Percentiles rank a stretch among this genome's conserved stretches.
Evolutionary conservation across 1,140 invertebrate species (phyloP).

Genomic region (Cydia amplana): DNA sequence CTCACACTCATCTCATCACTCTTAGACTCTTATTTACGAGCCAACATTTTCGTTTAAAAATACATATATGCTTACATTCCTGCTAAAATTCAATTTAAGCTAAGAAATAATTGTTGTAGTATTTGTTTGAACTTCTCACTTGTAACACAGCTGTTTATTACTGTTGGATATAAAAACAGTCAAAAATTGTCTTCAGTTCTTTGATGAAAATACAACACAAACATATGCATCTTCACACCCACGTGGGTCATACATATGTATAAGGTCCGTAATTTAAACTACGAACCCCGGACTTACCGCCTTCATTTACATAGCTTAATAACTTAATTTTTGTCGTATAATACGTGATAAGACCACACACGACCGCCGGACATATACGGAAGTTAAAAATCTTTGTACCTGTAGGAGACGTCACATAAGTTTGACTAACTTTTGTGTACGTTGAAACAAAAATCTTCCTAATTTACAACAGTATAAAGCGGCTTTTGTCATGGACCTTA

Average conservation of each 20-base stretch:
- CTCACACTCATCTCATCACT: too few relatives aligned
- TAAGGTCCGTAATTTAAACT: neutral
- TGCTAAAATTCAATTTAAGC: too few relatives aligned
- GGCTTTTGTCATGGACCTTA: neutral
- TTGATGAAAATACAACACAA: neutral
- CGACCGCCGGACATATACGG: slow-evolving; percentile 27
- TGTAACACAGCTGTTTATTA: neutral
- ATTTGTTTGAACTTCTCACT: too few relatives aligned
- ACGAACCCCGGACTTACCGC: neutral
- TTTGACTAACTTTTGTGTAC: slow-evolving; percentile 8
- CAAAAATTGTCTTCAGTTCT: neutral
- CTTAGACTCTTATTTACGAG: too few relatives aligned
- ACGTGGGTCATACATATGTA: neutral
- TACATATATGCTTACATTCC: too few relatives aligned
- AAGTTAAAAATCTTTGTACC: slow-evolving; percentile 22
- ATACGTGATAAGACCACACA: slow-evolving; percentile 33
- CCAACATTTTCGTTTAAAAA: too few relatives aligned
- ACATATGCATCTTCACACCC: neutral
- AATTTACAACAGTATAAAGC: slow-evolving; percentile 3
- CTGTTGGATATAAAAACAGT: neutral
- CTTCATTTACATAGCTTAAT: slow-evolving; percentile 36
- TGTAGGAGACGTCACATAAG: slow-evolving; percentile 11
- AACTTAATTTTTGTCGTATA: slow-evolving; percentile 35
- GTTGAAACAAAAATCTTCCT: slow-evolving; percentile 11
- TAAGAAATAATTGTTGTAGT: too few relatives aligned